A percentile compares a stretch with the other conserved stretches of the same genome.
These are phyloP conservation scores for Chromobotia macracanthus DNA, from an alignment of 2,797 vertebrate species.

Conservation along the genomic window DNA sequence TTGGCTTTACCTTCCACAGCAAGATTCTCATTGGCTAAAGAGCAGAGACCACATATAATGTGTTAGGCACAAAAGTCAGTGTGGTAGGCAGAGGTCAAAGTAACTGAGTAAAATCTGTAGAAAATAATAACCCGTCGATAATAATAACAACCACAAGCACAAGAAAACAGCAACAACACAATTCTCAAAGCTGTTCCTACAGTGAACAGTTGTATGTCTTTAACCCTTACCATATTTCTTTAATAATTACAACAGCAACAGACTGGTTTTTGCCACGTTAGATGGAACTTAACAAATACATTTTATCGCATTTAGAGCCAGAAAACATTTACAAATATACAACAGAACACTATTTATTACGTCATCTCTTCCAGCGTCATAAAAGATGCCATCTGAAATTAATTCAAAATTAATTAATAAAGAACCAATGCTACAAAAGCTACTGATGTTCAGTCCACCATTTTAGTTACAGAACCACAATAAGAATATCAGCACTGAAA, in stretches of 20 bases:
- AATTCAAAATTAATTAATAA: not conserved
- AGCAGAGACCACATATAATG: slow-evolving; percentile 35
- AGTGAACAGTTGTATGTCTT: not conserved
- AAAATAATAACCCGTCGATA: not conserved
- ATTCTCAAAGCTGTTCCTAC: slow-evolving; percentile 3
- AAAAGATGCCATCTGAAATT: slow-evolving; percentile 18
- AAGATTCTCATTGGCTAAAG: slow-evolving; percentile 54
- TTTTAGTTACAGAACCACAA: not conserved
- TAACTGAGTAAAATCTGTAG: slow-evolving; percentile 18
- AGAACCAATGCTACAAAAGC: slow-evolving; percentile 34
- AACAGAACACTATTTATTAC: slow-evolving; percentile 24
- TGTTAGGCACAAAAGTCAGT: slow-evolving; percentile 55
- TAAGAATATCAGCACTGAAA: not conserved
- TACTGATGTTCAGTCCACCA: slow-evolving; percentile 14
- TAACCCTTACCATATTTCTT: too few relatives aligned
- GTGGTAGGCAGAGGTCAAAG: slow-evolving; percentile 17
- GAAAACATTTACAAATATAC: slow-evolving; percentile 52
- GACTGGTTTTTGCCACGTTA: too few relatives aligned
- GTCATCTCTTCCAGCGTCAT: not conserved
- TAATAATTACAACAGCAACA: too few relatives aligned
- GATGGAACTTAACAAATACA: too few relatives aligned
- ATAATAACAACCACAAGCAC: slow-evolving; percentile 15
- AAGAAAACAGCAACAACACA: not conserved
- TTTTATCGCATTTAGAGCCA: slow-evolving; percentile 17
- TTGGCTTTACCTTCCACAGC: slow-evolving; percentile 60